Base-by-base conservation (phyloP, 2,888 invertebrate species). In the Chrysolina americana region DNA sequence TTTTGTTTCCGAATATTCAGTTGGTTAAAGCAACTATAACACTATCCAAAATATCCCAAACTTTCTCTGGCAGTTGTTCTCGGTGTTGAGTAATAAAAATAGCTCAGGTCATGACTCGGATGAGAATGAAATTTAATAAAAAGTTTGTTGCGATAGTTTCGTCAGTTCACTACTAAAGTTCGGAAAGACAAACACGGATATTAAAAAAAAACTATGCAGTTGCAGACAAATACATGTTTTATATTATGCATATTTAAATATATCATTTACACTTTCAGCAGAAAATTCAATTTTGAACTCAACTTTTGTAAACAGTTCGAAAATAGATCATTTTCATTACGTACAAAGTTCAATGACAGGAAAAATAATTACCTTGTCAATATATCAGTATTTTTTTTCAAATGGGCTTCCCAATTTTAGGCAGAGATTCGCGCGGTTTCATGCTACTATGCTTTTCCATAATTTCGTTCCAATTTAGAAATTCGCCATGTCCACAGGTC, bases 161-260 rank as follows among this genome's bases (percentile, higher is more conserved):
- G 59, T 59, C 36, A 59, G 59, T 36, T 59, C 36, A 36, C 59
- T 59, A 59, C 36, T 36, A 28, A 28, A 59, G 28, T 59, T 59
- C n/a, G 59, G 17, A 28, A 28, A 59, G 36, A 59, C 59, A n/a
- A 59, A 59, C 59, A 9, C 2, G 36, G 59, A 28, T 59, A 36
- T 59, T 21, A 9, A 2, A 59, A n/a, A 59, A 8, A 59, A 59
- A 28, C 59, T 36, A 59, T 59, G 23, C 10, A 47, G 50, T 66
- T 50, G 9, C 50, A 50, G 36, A 66, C 50, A 50, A 50, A 66
- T 50, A 28, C 36, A 17, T 28, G 23, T 36, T 66, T 48, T 21
- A 28, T 66, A 41, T 50, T 17, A 50, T 50, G n/a, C n/a, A n/a
- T n/a, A n/a, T n/a, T n/a, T n/a, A n/a, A n/a, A n/a, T n/a, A n/a